phyloP scores from a whole-genome alignment of 2,113 vertebrate genomes.

The Gila orcuttii region DNA sequence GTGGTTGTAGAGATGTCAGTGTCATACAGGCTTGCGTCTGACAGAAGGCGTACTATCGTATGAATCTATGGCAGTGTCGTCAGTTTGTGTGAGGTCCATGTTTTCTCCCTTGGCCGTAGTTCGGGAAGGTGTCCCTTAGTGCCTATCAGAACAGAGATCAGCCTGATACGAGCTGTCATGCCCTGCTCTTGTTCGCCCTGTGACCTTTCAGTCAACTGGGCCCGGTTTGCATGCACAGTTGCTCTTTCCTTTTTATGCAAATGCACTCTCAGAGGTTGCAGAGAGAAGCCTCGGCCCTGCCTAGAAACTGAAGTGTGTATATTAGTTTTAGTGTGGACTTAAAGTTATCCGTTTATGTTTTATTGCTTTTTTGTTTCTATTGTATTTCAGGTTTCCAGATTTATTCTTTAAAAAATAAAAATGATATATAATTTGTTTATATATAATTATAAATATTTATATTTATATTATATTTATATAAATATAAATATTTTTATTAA shows the following conservation, averaged over 20 bases:
- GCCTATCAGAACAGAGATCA: constrained; percentile 57
- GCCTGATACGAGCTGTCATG: constrained; percentile 52
- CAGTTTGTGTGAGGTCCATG: constrained; percentile 27
- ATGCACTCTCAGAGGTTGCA: constrained; percentile 62
- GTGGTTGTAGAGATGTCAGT: constrained; percentile 5
- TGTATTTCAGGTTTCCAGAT: not conserved
- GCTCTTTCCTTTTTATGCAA: constrained; percentile 71
- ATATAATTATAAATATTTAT: too few relatives aligned
- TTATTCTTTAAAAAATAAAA: not conserved
- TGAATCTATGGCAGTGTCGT: not conserved
- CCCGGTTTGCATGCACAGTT: constrained; percentile 72
- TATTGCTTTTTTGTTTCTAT: not conserved
- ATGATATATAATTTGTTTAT: too few relatives aligned
- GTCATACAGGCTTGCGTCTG: not conserved
- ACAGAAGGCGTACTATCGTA: not conserved
- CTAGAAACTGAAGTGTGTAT: not conserved
- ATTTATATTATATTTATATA: too few relatives aligned
- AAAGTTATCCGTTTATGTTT: not conserved
- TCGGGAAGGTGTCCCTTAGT: constrained; percentile 48
- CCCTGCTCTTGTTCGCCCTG: constrained; percentile 39
- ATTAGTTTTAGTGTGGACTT: not conserved
- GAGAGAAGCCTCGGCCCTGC: constrained; percentile 46
- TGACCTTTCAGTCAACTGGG: constrained; percentile 75
- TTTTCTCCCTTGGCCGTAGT: constrained; percentile 41
- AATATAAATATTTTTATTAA: too few relatives aligned